Base-by-base conservation (phyloP, 2,888 invertebrate genomes). In the Spialia ferax region DNA sequence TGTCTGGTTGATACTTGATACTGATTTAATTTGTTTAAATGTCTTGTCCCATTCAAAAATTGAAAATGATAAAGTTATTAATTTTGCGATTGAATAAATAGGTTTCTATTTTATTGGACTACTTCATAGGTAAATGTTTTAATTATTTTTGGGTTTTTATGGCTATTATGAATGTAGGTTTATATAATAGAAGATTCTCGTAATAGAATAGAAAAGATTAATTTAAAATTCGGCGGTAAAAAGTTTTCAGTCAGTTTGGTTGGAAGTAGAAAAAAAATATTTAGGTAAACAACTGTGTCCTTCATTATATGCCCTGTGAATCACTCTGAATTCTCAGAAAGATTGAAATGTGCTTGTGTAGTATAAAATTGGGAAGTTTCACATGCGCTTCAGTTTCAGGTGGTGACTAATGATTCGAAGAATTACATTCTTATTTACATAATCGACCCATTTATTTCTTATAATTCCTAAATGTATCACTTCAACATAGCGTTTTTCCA, bases 291-390 rank as follows among this genome's bases (percentile, higher is more conserved):
- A 35, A 35, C 13, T 13, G 57, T 59, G 59, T n/a, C 57, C 35
- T 59, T 65, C 48, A 50, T 22, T n/a, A n/a, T 59, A 38, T 20
- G 55, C 32, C 55, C 60, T 75, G 72, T 80, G 82, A 82, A 77
- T 81, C 79, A 80, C 77, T 71, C 50, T 55, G 57, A 72, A 71
- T 83, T 82, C 80, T 75, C 61, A 73, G 80, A 79, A 76, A 62
- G 60, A 42, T 71, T 68, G 69, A 70, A 76, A 76, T 71, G 67
- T 73, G 73, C 57, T 69, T 66, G 63, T 66, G 63, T 68, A 62
- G 35, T 62, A 50, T 56, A 50, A 55, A 32, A 23, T 60, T 38
- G 29, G 22, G 45, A 38, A 57, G 48, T 22, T 48, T 15, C 35
- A 65, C 26, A 15, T n/a, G 15, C 23, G 61, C 15, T 60, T 60